A percentile compares a stretch with the other conserved stretches of the same genome.
phyloP scores from a whole-genome alignment of 2,113 vertebrate genomes.

The Bubalus kerabau region DNA sequence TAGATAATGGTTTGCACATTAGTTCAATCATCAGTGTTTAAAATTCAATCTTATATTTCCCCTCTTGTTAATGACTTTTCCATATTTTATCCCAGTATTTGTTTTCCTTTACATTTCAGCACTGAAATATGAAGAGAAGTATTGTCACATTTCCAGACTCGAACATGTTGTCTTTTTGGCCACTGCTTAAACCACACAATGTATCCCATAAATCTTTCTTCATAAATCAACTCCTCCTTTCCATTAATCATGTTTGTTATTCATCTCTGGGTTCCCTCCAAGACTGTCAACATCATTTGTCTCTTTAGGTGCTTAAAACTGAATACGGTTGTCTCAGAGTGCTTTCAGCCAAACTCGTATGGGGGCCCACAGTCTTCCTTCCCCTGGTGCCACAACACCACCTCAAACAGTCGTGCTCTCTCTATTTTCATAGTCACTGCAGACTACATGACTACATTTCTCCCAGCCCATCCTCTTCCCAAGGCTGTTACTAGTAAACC shows the following conservation, averaged over 20 bases:
- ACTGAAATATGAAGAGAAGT: not conserved
- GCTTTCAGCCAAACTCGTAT: not conserved
- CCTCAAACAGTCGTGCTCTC: not conserved
- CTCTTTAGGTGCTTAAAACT: constrained; percentile 8
- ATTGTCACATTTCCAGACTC: not conserved
- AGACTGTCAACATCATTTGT: not conserved
- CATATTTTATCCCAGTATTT: not conserved
- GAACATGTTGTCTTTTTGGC: not conserved
- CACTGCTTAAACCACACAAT: not conserved
- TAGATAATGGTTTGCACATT: not conserved
- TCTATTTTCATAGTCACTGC: not conserved
- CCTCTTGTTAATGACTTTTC: not conserved
- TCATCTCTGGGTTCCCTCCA: constrained; percentile 31
- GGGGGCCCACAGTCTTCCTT: not conserved
- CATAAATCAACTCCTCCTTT: constrained; percentile 37
- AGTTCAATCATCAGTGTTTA: not conserved
- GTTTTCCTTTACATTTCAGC: not conserved
- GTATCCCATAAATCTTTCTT: constrained; percentile 17
- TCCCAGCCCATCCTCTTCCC: not conserved
- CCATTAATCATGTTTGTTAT: constrained; percentile 36
- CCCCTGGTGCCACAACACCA: accelerated
- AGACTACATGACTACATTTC: not conserved
- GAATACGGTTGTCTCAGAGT: not conserved
- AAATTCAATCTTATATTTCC: not conserved
- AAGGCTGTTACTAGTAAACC: not conserved